Conservation (phyloP, 2,888 invertebrate genomes). For the Dolichopus griseipennis region DNA sequence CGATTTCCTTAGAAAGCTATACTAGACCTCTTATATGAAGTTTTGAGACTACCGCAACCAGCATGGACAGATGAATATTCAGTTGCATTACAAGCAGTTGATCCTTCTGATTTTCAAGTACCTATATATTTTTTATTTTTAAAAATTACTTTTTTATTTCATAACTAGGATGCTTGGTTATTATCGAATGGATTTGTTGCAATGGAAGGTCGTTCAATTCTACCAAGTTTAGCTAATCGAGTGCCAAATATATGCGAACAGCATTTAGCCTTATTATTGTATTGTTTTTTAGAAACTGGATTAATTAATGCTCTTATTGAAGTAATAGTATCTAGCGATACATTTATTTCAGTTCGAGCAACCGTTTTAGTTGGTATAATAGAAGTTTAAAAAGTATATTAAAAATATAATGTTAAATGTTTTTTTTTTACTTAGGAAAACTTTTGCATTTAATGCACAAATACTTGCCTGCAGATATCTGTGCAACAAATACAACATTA, state of each 20-base stretch:
- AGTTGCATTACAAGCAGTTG: slow-evolving; percentile 77
- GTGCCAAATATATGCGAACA: slow-evolving; percentile 87
- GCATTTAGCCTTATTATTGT: slow-evolving; percentile 79
- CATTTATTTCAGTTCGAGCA: slow-evolving; percentile 82
- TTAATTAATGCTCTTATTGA: slow-evolving; percentile 82
- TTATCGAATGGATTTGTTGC: slow-evolving; percentile 91
- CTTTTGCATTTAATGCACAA: slow-evolving; percentile 78
- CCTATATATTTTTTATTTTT: background rate
- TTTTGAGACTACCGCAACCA: slow-evolving; percentile 78
- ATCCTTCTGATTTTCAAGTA: slow-evolving; percentile 68
- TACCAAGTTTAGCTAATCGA: slow-evolving; percentile 76
- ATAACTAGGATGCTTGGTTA: slow-evolving; percentile 66
- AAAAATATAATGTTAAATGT: slow-evolving; percentile 15
- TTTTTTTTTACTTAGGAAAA: slow-evolving; percentile 51
- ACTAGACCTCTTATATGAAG: slow-evolving; percentile 82
- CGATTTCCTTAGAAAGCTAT: slow-evolving; percentile 75
- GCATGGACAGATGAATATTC: slow-evolving; percentile 90
- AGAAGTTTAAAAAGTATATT: background rate
- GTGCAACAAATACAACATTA: slow-evolving; percentile 72
- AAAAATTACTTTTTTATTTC: slow-evolving; percentile 2
- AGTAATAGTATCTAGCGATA: slow-evolving; percentile 82
- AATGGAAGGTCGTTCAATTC: slow-evolving; percentile 74
- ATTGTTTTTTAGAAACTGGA: slow-evolving; percentile 80
- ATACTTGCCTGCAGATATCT: slow-evolving; percentile 78
- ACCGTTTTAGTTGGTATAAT: slow-evolving; percentile 69